Evolutionary conservation across 1,140 invertebrate species (phyloP).

Genomic region (Magallana gigas): DNA sequence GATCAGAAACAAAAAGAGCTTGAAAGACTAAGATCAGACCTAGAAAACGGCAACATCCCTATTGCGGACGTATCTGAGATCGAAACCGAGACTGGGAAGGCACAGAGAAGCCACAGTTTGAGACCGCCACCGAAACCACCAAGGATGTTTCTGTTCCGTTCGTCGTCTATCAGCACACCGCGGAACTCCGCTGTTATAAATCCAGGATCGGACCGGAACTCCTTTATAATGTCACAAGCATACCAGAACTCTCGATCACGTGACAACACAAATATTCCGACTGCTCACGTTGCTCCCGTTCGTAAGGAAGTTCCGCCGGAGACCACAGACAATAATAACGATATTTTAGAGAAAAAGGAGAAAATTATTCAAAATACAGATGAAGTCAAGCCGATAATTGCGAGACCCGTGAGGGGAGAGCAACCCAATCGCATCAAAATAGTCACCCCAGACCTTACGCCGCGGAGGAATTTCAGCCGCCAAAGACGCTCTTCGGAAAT

Average conservation of each 20-base stretch:
- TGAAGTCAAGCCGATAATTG: background rate
- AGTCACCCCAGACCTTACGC: constrained; percentile 64
- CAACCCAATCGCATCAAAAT: constrained; percentile 65
- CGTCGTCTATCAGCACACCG: constrained; percentile 66
- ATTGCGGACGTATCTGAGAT: background rate
- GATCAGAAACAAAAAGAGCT: constrained; percentile 3
- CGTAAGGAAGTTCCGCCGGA: constrained; percentile 41
- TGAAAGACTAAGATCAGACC: background rate
- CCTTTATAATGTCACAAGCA: constrained; percentile 59
- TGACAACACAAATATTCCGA: constrained; percentile 50
- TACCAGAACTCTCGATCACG: constrained; percentile 48
- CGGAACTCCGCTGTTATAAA: constrained; percentile 56
- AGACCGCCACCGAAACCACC: constrained; percentile 74
- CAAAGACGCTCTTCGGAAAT: constrained; percentile 64
- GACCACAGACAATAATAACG: constrained; percentile 57
- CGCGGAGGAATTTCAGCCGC: constrained; percentile 57
- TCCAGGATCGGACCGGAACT: constrained; percentile 58
- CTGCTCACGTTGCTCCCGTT: constrained; percentile 49
- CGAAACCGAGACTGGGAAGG: background rate
- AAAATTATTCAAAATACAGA: background rate
- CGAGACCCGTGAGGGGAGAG: background rate
- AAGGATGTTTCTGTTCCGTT: constrained; percentile 69
- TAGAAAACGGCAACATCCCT: constrained; percentile 28
- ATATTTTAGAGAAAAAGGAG: constrained; percentile 40
- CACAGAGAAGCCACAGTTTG: constrained; percentile 61